A percentile compares a stretch with the other conserved stretches of the same genome.
Evolutionary conservation across 2,113 vertebrate species (phyloP).

Genomic region (Piliocolobus tephrosceles): DNA sequence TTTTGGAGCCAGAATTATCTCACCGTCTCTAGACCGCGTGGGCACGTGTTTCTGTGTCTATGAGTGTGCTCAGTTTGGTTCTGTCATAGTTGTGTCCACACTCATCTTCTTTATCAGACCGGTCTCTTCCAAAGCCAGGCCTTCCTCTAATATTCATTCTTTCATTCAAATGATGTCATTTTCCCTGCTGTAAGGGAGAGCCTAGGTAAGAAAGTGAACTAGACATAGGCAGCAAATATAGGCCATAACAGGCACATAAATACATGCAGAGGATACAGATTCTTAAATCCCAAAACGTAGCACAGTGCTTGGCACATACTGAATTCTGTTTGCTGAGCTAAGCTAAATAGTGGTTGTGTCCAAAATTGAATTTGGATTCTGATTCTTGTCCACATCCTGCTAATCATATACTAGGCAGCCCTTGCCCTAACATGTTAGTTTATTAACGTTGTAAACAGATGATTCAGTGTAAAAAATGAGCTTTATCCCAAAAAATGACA

Average conservation of each 20-base stretch:
- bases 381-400: background rate
- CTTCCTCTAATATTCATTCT: rapidly evolving
- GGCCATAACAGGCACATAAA: background rate
- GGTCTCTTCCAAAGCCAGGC: background rate
- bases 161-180: background rate
- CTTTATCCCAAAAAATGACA: background rate
- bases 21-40: rapidly evolving
- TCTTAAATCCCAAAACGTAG: rapidly evolving
- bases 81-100: rapidly evolving
- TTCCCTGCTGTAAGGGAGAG: background rate
- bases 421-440: background rate
- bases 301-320: background rate
- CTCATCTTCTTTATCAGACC: too few relatives aligned
- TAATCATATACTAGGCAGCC: rapidly evolving
- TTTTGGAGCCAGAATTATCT: background rate
- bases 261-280: rapidly evolving
- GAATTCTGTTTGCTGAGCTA: background rate
- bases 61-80: rapidly evolving
- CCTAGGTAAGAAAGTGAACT: background rate
- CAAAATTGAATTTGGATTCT: background rate
- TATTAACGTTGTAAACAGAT: background rate
- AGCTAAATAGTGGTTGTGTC: background rate
- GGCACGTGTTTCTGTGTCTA: rapidly evolving
- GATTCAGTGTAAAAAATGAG: background rate
- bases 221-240: too few relatives aligned